Base-by-base conservation (phyloP, 2,113 vertebrate species). In the Hepsetus odoe region DNA sequence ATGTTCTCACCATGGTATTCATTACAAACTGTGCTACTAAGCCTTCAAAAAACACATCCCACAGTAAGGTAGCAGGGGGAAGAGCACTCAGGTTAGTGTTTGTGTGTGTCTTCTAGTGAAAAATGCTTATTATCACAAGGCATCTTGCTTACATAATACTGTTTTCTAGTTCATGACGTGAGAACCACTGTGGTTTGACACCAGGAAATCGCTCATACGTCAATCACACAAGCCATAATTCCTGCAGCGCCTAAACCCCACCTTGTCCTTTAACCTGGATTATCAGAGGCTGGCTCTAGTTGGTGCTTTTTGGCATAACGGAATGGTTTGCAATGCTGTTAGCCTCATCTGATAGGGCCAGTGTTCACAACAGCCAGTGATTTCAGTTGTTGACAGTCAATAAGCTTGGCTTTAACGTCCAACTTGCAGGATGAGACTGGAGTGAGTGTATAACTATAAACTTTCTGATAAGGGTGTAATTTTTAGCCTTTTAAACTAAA, bases 91-190 rank as follows among this genome's bases (percentile, higher is more conserved):
- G 32, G 58, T 30, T 5, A 3, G 58, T 30, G 13, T 14, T 3
- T 33, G 40, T 28, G 55, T 61, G 59, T 28, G 49, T 38, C 51
- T 70, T 73, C 70, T 44, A 59, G 72, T 71, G 68, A 76, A 74
- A 71, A 58, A 14, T 71, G n/a, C 56, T 35, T 42, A 73, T 70
- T 46, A 38, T 79, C 49, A 16, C 56, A 72, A 65, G 35, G 28
- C 30, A 46, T 79, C 61, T 53, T 18, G 35, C 38, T 79, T 79
- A 66, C 51, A 67, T 83, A 79, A 79, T 35, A 46, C 18, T 66
- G 42, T 72, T 79, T 77, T 83, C 58, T 72, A 20, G 33, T 76
- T 80, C 61, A 33, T 49, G 38, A 46, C 66, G 35, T 66, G 64
- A 26, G 64, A 61, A 16, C n/a, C 22, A 30, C 13, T 65, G 58